Evolutionary conservation across 2,113 vertebrate species (phyloP).

Genomic region (Nothobranchius kuhntae): DNA sequence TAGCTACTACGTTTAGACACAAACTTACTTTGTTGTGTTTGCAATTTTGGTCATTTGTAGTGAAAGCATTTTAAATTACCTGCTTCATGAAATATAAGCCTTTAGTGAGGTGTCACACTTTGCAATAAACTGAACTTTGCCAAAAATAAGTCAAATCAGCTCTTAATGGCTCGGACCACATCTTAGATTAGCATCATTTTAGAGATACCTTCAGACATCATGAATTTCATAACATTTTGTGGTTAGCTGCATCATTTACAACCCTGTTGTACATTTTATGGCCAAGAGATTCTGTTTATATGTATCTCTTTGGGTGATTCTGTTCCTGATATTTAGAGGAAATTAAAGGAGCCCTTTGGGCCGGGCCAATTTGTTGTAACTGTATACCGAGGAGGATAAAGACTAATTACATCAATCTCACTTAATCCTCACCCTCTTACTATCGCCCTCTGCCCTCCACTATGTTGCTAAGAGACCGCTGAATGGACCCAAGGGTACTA

Average conservation of each 20-base stretch:
- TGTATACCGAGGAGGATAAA: conserved; percentile 27
- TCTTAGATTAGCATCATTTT: no score
- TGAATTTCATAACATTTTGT: no score
- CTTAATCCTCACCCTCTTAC: conserved; percentile 35
- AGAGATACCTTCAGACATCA: background rate
- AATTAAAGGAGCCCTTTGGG: conserved; percentile 21
- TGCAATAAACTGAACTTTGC: no score
- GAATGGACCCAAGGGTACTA: conserved; percentile 36
- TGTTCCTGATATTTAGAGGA: conserved; percentile 25
- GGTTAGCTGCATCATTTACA: background rate
- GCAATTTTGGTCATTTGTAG: no score
- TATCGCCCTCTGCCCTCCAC: conserved; percentile 36
- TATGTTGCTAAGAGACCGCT: conserved; percentile 9
- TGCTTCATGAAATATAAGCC: no score
- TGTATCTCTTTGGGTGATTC: background rate
- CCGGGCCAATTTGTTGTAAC: conserved; percentile 22
- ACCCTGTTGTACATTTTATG: background rate
- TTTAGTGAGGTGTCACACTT: no score
- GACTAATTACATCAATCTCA: conserved; percentile 56
- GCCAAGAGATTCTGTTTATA: background rate
- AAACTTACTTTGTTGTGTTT: no score
- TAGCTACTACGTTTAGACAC: no score
- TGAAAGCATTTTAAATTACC: no score
- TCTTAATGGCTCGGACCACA: no score
- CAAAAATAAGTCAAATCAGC: no score